Conservation (phyloP, 1,140 invertebrate genomes). For the Calliopsis andreniformis region DNA sequence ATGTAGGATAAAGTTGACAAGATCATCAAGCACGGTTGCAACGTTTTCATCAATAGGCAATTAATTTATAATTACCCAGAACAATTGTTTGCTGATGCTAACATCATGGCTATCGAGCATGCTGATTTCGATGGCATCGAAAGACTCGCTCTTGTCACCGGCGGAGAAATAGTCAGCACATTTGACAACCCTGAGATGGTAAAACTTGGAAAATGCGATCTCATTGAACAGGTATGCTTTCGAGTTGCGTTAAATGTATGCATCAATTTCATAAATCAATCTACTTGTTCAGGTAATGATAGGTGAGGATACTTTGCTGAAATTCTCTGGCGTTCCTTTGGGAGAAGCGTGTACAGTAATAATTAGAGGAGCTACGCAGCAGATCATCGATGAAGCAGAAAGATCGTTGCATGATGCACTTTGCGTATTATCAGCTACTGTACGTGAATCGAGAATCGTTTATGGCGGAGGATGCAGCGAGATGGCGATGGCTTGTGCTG, state of each 20-base stretch:
- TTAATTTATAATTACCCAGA: slow-evolving; percentile 99
- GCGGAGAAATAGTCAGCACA: slow-evolving; percentile 99
- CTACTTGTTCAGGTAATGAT: slow-evolving; percentile 90
- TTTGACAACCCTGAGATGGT: slow-evolving; percentile 97
- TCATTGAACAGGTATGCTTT: slow-evolving; percentile 93
- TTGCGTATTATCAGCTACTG: slow-evolving; percentile 97
- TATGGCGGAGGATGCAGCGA: slow-evolving; percentile 97
- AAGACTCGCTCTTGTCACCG: slow-evolving; percentile 96
- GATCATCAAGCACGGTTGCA: slow-evolving; percentile 97
- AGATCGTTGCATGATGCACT: slow-evolving; percentile 98
- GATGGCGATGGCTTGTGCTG: slow-evolving; percentile 97
- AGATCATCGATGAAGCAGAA: slow-evolving; percentile 99
- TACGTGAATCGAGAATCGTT: slow-evolving; percentile 95
- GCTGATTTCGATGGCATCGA: slow-evolving; percentile 99
- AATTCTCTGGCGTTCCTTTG: slow-evolving; percentile 96
- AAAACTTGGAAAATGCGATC: slow-evolving; percentile 95
- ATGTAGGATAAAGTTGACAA: slow-evolving; percentile 95
- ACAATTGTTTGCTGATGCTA: slow-evolving; percentile 98
- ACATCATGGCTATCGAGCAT: slow-evolving; percentile 99
- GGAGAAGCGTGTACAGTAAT: slow-evolving; percentile 99
- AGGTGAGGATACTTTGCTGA: slow-evolving; percentile 97
- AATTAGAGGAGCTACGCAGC: slow-evolving; percentile 98
- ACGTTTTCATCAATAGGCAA: slow-evolving; percentile 99
- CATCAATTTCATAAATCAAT: slow-evolving; percentile 3
- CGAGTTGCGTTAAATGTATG: background rate